A percentile compares a stretch with the other conserved stretches of the same genome.
Evolutionary conservation across 2,797 vertebrate species (phyloP).

Genomic region (Odontamblyopus lacepedii): DNA sequence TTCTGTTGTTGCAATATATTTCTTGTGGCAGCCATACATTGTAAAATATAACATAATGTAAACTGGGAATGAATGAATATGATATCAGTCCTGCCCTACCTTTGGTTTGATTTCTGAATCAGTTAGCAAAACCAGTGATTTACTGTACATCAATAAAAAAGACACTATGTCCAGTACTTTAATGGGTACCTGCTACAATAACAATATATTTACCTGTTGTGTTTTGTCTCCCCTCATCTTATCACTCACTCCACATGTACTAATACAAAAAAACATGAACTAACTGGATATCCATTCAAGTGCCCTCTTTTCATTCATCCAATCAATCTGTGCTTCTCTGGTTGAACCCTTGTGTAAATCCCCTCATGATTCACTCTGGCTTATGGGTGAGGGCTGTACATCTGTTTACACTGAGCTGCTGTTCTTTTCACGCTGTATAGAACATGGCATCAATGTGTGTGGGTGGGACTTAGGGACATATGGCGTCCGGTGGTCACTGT

Average conservation of each 20-base stretch:
- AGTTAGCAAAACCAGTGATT: too few relatives aligned
- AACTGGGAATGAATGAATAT: too few relatives aligned
- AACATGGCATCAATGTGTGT: conserved; percentile 7
- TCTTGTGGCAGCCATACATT: too few relatives aligned
- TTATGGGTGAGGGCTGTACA: conserved; percentile 32
- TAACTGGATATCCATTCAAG: not conserved
- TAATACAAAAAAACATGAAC: not conserved
- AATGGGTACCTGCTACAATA: too few relatives aligned
- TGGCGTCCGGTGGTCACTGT: conserved; percentile 26
- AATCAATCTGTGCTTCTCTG: conserved; percentile 18
- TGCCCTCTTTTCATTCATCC: conserved; percentile 12
- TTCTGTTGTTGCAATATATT: too few relatives aligned
- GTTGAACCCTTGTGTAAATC: conserved; percentile 10
- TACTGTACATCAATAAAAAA: too few relatives aligned
- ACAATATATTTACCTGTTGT: too few relatives aligned
- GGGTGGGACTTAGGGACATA: conserved; percentile 39
- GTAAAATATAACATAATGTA: too few relatives aligned
- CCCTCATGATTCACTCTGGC: conserved; percentile 18
- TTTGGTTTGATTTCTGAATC: too few relatives aligned
- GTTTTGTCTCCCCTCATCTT: too few relatives aligned
- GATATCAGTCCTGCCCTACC: too few relatives aligned
- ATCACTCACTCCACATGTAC: not conserved
- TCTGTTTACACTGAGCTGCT: conserved; percentile 32
- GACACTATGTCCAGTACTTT: too few relatives aligned
- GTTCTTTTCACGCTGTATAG: conserved; percentile 30